A percentile compares a stretch with the other conserved stretches of the same genome.
These are phyloP conservation scores for Tenthredo amoena DNA, from an alignment of 2,888 invertebrate genomes.

Conservation along the genomic window DNA sequence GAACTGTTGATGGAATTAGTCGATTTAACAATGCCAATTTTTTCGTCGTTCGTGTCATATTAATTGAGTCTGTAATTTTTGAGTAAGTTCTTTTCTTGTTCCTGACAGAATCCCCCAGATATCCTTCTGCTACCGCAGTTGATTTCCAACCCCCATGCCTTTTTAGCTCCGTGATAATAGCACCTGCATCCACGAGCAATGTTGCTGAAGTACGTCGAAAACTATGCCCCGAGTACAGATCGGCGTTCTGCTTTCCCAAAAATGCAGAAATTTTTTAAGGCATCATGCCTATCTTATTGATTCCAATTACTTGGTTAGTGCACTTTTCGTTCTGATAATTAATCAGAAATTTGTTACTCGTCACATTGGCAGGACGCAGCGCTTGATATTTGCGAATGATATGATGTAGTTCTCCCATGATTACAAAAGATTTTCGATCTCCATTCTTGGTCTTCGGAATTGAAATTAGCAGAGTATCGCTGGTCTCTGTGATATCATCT, in stretches of 20 bases:
- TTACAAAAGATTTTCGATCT: slow-evolving; percentile 6
- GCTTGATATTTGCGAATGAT: neutral
- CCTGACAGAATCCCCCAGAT: slow-evolving; percentile 2
- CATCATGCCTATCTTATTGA: slow-evolving; percentile 3
- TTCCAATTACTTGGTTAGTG: slow-evolving; percentile 3
- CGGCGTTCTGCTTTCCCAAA: neutral
- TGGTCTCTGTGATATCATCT: slow-evolving; percentile 2
- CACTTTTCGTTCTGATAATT: neutral
- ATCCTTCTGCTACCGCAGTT: slow-evolving; percentile 13
- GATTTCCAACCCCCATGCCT: neutral
- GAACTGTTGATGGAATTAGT: slow-evolving; percentile 20
- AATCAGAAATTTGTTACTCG: slow-evolving; percentile 25
- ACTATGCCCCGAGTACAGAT: neutral
- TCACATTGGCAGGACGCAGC: slow-evolving; percentile 2
- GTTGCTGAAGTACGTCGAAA: slow-evolving; percentile 22
- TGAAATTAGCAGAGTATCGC: slow-evolving; percentile 10
- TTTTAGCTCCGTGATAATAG: slow-evolving; percentile 15
- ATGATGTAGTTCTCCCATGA: slow-evolving; percentile 12
- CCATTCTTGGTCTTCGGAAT: slow-evolving; percentile 16
- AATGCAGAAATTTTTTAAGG: slow-evolving; percentile 21
- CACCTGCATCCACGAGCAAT: slow-evolving; percentile 12
- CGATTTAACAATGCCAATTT: neutral
- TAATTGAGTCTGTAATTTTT: neutral
- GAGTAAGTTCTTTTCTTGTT: slow-evolving; percentile 10
- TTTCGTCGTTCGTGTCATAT: neutral